These are phyloP conservation scores for Rynchops niger DNA, from an alignment of 2,113 vertebrate genomes.

Conservation along the genomic window DNA sequence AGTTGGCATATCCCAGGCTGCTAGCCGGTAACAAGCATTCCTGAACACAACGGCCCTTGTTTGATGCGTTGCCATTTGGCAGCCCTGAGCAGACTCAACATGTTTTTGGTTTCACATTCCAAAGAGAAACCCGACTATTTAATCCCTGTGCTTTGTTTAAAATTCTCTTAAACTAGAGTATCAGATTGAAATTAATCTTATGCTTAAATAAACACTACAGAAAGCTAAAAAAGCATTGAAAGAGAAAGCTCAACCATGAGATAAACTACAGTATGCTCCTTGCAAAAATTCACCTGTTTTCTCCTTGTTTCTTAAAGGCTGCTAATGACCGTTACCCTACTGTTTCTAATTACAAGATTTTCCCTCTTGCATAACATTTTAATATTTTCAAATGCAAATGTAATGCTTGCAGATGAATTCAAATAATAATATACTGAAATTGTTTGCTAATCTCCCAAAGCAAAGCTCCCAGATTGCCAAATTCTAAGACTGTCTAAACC, in stretches of 20 bases:
- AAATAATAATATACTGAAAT: not conserved
- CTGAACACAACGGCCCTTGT: not conserved
- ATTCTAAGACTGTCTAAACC: not conserved
- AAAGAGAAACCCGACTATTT: not conserved
- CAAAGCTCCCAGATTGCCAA: not conserved
- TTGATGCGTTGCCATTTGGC: conserved; percentile 28
- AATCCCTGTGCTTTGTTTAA: conserved; percentile 14
- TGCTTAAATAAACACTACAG: conserved; percentile 6
- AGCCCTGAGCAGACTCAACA: not conserved
- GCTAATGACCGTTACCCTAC: not conserved
- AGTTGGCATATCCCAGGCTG: not conserved
- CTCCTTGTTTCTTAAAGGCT: not conserved
- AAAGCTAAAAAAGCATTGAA: not conserved
- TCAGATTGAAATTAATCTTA: conserved; percentile 10
- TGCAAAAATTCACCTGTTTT: not conserved
- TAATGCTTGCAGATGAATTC: not conserved
- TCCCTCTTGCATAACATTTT: not conserved
- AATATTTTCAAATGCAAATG: not conserved
- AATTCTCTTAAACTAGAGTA: conserved; percentile 17
- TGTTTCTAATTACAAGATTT: not conserved
- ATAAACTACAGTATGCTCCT: not conserved
- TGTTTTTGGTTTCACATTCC: conserved; percentile 42
- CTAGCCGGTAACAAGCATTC: not conserved
- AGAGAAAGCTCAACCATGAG: not conserved
- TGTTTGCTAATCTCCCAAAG: not conserved